These are phyloP conservation scores for Trinectes maculatus DNA, from an alignment of 2,113 vertebrate species.

Conservation along the genomic window DNA sequence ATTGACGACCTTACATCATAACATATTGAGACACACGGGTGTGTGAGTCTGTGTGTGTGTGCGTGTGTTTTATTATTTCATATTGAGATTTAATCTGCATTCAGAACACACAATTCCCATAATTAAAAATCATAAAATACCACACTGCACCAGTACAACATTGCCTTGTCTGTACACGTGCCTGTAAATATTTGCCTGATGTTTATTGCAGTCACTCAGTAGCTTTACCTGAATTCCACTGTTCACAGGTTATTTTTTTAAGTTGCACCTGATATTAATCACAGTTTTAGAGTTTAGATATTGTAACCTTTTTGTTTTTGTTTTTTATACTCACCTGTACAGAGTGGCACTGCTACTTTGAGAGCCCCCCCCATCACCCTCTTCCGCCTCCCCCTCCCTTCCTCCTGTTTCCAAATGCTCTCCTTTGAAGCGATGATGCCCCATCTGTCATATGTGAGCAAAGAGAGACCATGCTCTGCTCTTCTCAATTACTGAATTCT, in stretches of 20 bases:
- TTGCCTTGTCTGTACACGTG: background rate
- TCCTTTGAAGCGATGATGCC: conserved; percentile 99
- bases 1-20: background rate
- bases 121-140: background rate
- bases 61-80: background rate
- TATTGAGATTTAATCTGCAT: background rate
- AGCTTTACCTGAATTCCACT: background rate
- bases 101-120: background rate
- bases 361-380: conserved; percentile 64
- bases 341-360: conserved; percentile 62
- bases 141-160: background rate
- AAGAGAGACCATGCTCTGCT: conserved; percentile 95
- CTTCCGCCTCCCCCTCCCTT: conserved; percentile 79
- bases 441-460: conserved; percentile 98
- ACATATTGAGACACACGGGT: background rate
- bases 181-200: conserved; percentile 3
- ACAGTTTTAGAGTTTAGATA: background rate
- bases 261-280: conserved; percentile 9
- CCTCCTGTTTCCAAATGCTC: conserved; percentile 92
- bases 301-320: background rate
- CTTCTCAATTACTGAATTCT: conserved; percentile 97
- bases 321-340: conserved; percentile 68
- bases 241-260: background rate
- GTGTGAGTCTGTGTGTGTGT: no score
- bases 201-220: background rate